phyloP scores from a whole-genome alignment of 2,797 vertebrate species.

The Lepilemur septentrionalis region DNA sequence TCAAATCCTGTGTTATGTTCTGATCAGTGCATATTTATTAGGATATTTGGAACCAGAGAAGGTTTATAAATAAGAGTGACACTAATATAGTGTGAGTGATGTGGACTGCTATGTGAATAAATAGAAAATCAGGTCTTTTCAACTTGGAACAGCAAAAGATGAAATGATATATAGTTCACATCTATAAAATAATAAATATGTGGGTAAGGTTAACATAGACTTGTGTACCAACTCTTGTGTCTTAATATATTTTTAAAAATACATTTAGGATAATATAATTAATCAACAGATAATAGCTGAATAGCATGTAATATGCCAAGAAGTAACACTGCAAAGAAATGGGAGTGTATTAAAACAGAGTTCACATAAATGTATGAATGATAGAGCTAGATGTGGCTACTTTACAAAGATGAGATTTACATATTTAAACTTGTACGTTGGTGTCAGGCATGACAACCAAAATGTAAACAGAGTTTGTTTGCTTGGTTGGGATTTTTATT shows the following conservation, averaged over 20 bases:
- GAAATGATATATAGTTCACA: neutral
- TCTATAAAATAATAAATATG: neutral
- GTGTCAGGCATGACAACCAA: neutral
- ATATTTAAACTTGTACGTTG: neutral
- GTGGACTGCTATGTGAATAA: neutral
- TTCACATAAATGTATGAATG: neutral
- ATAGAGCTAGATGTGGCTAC: neutral
- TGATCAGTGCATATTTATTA: neutral
- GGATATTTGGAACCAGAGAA: neutral
- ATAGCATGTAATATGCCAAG: neutral
- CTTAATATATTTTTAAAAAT: neutral
- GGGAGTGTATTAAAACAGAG: neutral
- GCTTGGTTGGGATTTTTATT: neutral
- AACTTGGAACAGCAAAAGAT: neutral
- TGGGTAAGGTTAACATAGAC: neutral
- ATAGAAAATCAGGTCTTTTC: neutral
- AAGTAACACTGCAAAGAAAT: neutral
- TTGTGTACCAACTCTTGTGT: neutral
- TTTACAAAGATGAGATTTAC: neutral
- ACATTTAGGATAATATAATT: neutral
- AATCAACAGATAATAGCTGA: neutral
- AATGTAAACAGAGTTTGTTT: neutral
- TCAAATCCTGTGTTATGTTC: neutral
- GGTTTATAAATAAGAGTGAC: neutral
- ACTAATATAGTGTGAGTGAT: neutral